Evolutionary conservation across 2,797 vertebrate species (phyloP).

Genomic region (Argya squamiceps): DNA sequence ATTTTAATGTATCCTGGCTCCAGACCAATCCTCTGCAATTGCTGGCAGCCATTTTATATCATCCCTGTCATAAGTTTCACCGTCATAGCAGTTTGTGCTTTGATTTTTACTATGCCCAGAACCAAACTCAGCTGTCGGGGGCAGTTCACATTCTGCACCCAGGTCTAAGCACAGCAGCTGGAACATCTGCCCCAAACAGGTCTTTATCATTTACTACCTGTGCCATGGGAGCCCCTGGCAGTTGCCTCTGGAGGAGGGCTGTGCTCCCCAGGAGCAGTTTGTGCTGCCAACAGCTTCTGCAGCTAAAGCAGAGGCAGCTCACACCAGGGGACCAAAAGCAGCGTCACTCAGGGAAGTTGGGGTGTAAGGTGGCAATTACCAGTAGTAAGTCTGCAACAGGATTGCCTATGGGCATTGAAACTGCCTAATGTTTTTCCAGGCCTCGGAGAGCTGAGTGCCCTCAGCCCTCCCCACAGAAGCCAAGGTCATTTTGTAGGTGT

Average conservation of each 20-base stretch:
- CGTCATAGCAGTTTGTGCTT: neutral
- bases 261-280: neutral
- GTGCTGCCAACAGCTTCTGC: neutral
- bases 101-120: neutral
- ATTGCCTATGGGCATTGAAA: neutral
- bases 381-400: neutral
- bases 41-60: conserved; percentile 16
- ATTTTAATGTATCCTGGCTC: neutral
- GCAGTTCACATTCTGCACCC: neutral
- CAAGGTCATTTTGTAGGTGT: neutral
- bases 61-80: neutral
- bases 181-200: neutral
- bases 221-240: neutral
- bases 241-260: neutral
- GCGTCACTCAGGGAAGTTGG: neutral
- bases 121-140: neutral
- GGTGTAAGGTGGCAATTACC: neutral
- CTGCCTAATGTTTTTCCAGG: neutral
- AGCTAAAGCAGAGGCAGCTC: neutral
- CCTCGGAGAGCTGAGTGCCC: neutral
- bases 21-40: neutral
- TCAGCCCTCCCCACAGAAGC: neutral
- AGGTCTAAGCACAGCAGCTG: neutral
- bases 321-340: neutral
- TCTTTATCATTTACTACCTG: neutral